Evolutionary conservation across 2,888 invertebrate species (phyloP), one percentile per base, ranked within the genome.

Genomic region (Boloria euphrosyne): DNA sequence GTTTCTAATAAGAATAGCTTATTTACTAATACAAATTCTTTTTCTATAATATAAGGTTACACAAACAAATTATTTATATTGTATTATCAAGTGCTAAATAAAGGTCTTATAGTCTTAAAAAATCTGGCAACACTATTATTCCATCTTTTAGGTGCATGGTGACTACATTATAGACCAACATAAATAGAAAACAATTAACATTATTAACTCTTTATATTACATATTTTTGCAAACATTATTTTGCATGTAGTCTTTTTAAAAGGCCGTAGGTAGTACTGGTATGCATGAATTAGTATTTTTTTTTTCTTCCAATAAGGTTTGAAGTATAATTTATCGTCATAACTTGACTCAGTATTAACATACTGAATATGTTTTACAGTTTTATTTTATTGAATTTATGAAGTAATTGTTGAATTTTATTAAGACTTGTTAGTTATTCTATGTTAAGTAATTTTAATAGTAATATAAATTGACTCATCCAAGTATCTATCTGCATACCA

Each of bases 251-350:
- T 52, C 58, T 58, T 18, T n/a, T 47, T 18, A 38, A 50, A 55
- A 57, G n/a, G 44, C 51, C 5, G 17, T 59, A 47, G 52, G 22
- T 64, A 59, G 58, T 31, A 31, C 47, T 44, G 16, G 27, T 63
- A n/a, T 57, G 64, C 64, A 65, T 65, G 64, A 47, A 16, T 55
- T 62, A 31, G 51, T 55, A 57, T n/a, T 57, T 22, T 57, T 44
- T 46, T 13, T 27, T 57, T 55, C 18, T 55, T 17, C 44, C n/a
- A 55, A 44, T 55, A 55, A 14, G 31, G 10, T 10, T 10, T 7
- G 7, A 31, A 10, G 31, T 31, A 10, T 10, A 10, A 31, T 31
- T 31, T 31, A 10, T 10, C 10, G 7, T 31, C 7, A 31, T 31
- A 31, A 31, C 31, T 31, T 31, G 31, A 2, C 31, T 38, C 2